Base-by-base conservation (phyloP, 2,797 vertebrate species). In the Craterocephalus amniculus region DNA sequence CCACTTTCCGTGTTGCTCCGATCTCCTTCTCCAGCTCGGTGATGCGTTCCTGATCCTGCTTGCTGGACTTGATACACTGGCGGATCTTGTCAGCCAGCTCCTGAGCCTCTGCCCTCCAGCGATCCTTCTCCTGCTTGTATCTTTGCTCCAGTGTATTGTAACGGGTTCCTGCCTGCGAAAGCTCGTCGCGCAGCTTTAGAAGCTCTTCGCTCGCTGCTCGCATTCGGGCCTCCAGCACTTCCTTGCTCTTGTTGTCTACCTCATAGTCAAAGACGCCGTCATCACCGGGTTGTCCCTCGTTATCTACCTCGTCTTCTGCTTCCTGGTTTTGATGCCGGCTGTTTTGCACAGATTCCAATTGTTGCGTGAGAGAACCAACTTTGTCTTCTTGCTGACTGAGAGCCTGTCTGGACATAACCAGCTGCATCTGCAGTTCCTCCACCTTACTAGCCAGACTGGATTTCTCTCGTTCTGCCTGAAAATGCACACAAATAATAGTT, bases 391-490 rank as follows among this genome's bases (percentile, higher is more conserved):
- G 94, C 83, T 95, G 94, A 58, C 86, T 82, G 64, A 96, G 81
- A 0, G 92, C 89, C 81, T 95, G 93, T 79, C 91, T 94, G 56
- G 94, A 93, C 83, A 87, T 86, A 22, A 91, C 88, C 78, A 96
- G 83, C 89, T 95, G 93, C 84, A 89, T 91, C 83, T 95, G 94
- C 40, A 96, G 89, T 26, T 96, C 95, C 83, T 95, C 92, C 57
- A 96, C 89, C 6, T 94, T 94, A 71, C 71, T 76, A 16, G 80
- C 69, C 48, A 96, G 88, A 8, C 82, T 70, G 4, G 91, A 87
- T 65, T 95, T 96, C 64, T 96, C 96, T 62, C 89, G 88, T 61
- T 96, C 95, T 13, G 91, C 87, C 96, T 96, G 84, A 4, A 51
- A 62, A 63, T 7, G 76, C 31, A 72, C 20, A 76, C 10, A 79